Evolutionary conservation across 2,113 vertebrate genomes (phyloP).

Genomic region (Otis tarda): DNA sequence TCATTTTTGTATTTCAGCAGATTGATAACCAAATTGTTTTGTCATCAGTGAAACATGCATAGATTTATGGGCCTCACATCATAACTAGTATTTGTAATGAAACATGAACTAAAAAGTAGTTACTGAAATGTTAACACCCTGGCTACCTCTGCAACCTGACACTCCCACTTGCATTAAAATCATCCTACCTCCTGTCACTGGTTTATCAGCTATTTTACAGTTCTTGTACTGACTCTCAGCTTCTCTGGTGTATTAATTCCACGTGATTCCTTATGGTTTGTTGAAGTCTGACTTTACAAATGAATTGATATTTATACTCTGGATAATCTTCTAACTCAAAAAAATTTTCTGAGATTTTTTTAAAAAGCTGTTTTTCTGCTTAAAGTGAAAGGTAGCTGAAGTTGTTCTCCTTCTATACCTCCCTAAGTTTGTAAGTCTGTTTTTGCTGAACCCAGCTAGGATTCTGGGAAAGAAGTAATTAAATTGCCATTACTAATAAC

Average conservation of each 20-base stretch:
- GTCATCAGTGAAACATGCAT: not conserved
- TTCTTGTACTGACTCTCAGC: not conserved
- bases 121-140: not conserved
- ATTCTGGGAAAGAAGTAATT: not conserved
- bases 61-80: not conserved
- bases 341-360: not conserved
- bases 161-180: not conserved
- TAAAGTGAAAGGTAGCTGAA: not conserved
- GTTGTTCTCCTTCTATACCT: not conserved
- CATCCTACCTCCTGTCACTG: not conserved
- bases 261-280: not conserved
- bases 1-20: not conserved
- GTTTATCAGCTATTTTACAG: not conserved
- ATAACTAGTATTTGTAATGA: not conserved
- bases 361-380: not conserved
- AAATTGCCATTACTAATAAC: not conserved
- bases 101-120: not conserved
- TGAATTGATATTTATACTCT: not conserved
- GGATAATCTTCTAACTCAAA: not conserved
- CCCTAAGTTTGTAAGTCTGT: not conserved
- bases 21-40: not conserved
- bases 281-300: not conserved
- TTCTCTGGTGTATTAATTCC: not conserved
- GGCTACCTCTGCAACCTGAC: not conserved
- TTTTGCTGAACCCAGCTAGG: not conserved